Evolutionary conservation across 2,888 invertebrate species (phyloP), one percentile per base, ranked within the genome.

Genomic region (Sericinus montela): DNA sequence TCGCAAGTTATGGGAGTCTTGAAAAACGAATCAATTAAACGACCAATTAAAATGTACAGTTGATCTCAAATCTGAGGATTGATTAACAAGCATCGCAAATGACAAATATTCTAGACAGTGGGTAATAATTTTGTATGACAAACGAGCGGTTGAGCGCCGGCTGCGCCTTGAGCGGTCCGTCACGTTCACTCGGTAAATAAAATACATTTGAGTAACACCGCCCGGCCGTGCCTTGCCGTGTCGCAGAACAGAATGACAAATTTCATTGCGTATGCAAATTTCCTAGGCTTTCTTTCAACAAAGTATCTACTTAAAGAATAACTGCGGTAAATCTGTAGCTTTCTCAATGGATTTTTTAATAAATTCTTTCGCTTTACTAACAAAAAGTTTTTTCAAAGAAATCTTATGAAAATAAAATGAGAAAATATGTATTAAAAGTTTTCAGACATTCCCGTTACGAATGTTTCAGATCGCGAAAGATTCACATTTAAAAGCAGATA

Each of bases 181-280:
- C 76, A 78, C 80, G 79, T 78, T 72, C 75, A 70, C 73, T 58
- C 66, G 59, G 69, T 78, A 78, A 76, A 80, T 81, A 80, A 80
- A 81, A 78, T 75, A 76, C 71, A 67, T 69, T 70, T 67, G 56
- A 73, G 71, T 65, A 64, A 70, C 67, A 2, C 29, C 28, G 9
- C 28, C 58, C 63, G 56, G 58, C 63, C 62, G 59, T 59, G 61
- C 60, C 56, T 68, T 62, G 61, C 65, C 60, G 66, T 68, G n/a
- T 14, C 19, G 35, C 13, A 14, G 72, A 65, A 63, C 62, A 61
- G 63, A 69, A 76, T 75, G 77, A 76, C 74, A 75, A 76, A 78
- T 75, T 75, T 77, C 70, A 78, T 80, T 78, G 66, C 60, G 70
- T 67, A 77, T 75, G 80, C 69, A 75, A 80, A 82, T 78, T 75